Evolutionary conservation across 2,113 vertebrate genomes (phyloP), one percentile per base, ranked within the genome.

Genomic region (Rattus rattus): DNA sequence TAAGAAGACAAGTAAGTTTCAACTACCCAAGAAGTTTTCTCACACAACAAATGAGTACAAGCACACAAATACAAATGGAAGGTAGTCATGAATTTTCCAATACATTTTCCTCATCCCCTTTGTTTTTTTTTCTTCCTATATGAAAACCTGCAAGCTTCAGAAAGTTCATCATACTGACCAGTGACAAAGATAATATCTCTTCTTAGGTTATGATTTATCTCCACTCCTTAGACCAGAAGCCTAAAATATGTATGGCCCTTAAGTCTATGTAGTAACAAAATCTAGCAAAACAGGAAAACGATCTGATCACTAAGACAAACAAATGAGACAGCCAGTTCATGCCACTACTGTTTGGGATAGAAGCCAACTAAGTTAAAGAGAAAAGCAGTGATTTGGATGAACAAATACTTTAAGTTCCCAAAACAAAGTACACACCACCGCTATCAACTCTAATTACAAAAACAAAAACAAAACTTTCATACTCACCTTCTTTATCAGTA

Each of bases 401-500:
- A 69, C 33, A 95, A 43, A 90, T 70, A 72, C 67, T 87, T 63
- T 89, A 91, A 81, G 54, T 81, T 81, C 47, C 43, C 12, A 81
- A 49, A 63, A 43, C 3, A 88, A 90, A n/a, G 91, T 28, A 22
- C 8, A 94, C 33, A 88, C 16, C 22, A 94, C 54, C 22, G 93
- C 87, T 69, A 92, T 52, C 43, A 95, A 76, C 30, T 43, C 49
- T 86, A 91, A 90, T 33, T 12, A 16, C 17, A 76, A 39, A 81
- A 73, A 39, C 10, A 70, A 72, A 49, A 33, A 61, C 26, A 24
- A 30, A 54, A 94, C 86, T 54, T 36, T 67, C 26, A 77, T 24
- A 98, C 98, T 96, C 94, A 99, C 99, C 99, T 99, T 99, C 99
- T 99, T 99, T 99, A 97, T 99, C 99, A 97, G 99, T 99, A 97